A percentile compares a stretch with the other conserved stretches of the same genome.
Conservation (phyloP, 2,113 vertebrate species). For the Patagioenas fasciata region DNA sequence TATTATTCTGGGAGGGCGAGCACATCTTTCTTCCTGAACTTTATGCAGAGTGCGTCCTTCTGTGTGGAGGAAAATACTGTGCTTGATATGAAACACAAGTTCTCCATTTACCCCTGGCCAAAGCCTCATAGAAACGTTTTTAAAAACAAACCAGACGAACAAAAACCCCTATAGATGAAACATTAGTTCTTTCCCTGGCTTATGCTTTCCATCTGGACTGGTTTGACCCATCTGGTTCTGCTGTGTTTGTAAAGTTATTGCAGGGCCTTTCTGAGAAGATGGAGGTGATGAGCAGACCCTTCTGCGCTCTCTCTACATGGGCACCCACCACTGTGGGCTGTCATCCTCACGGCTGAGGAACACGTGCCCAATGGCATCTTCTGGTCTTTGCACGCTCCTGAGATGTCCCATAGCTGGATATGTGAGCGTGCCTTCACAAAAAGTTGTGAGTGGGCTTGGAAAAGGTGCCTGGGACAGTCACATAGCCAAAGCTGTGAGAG, state of each 20-base stretch:
- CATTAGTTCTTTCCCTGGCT: not conserved
- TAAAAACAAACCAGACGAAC: not conserved
- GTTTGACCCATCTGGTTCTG: not conserved
- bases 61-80: not conserved
- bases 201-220: not conserved
- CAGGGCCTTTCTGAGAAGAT: not conserved
- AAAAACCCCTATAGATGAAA: not conserved
- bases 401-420: not conserved
- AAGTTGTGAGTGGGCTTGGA: not conserved
- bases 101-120: not conserved
- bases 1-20: not conserved
- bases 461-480: not conserved
- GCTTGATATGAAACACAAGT: not conserved
- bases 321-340: not conserved
- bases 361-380: fast-evolving
- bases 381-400: fast-evolving
- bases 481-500: not conserved
- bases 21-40: not conserved
- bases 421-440: not conserved
- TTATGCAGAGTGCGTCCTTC: not conserved
- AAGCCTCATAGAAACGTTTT: not conserved
- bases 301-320: fast-evolving
- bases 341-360: not conserved
- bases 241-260: not conserved
- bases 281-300: not conserved